phyloP scores from a whole-genome alignment of 2,888 invertebrate genomes.

The Danaus chrysippus region DNA sequence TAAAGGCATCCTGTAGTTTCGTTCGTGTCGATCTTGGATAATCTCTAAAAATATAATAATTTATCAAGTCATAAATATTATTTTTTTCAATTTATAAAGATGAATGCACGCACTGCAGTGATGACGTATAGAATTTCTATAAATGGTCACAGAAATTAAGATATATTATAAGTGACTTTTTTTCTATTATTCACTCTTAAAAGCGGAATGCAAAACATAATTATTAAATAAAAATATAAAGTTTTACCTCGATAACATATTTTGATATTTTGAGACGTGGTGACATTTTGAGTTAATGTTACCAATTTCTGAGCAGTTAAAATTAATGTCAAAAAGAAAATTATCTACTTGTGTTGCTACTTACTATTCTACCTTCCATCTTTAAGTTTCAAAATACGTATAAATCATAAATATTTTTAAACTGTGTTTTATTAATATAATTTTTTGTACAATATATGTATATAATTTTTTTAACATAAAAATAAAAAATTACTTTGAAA shows the following conservation, averaged over 20 bases:
- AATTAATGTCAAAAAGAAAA: constrained; percentile 35
- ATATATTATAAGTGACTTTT: neutral
- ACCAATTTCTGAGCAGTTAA: constrained; percentile 17
- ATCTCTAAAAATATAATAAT: constrained; percentile 74
- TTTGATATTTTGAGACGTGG: constrained; percentile 86
- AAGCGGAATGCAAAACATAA: constrained; percentile 14
- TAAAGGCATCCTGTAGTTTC: constrained; percentile 84
- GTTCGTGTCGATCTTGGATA: constrained; percentile 80
- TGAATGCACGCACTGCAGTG: constrained; percentile 19
- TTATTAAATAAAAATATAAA: constrained; percentile 25
- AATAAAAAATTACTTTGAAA: too few species aligned
- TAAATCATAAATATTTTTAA: too few species aligned
- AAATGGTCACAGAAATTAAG: neutral
- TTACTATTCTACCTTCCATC: neutral
- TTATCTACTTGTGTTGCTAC: constrained; percentile 24
- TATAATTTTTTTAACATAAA: too few species aligned
- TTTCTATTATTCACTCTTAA: neutral
- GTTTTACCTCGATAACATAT: constrained; percentile 83
- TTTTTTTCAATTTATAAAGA: constrained; percentile 14
- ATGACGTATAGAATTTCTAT: constrained; percentile 50
- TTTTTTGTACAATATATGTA: too few species aligned
- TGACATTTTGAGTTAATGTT: constrained; percentile 78
- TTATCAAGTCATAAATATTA: constrained; percentile 8
- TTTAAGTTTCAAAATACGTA: too few species aligned
- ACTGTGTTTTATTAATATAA: too few species aligned